These are phyloP conservation scores for Castor canadensis DNA, from an alignment of 2,113 vertebrate genomes.

Conservation along the genomic window DNA sequence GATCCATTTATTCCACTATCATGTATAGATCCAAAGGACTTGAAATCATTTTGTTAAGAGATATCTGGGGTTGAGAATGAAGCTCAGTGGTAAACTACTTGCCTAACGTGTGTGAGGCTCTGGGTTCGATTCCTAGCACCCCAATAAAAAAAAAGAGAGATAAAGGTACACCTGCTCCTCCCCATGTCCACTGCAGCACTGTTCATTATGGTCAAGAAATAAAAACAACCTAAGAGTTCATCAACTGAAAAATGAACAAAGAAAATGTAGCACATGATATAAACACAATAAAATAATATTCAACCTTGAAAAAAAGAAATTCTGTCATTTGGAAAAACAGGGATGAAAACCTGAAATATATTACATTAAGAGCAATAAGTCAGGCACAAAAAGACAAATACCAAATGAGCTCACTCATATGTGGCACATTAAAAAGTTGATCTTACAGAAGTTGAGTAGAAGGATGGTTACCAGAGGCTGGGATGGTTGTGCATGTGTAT, in stretches of 20 bases:
- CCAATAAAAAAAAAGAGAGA: too few species aligned
- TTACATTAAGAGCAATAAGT: background rate
- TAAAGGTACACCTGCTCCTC: too few species aligned
- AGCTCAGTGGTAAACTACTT: too few species aligned
- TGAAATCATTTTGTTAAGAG: background rate
- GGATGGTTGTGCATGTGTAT: background rate
- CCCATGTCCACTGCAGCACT: background rate
- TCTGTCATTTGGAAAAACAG: background rate
- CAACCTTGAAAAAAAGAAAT: background rate
- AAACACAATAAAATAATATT: background rate
- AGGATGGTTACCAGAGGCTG: background rate
- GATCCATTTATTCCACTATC: background rate
- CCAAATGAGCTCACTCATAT: background rate
- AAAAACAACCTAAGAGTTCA: background rate
- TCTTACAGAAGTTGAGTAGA: background rate
- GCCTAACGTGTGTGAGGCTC: too few species aligned
- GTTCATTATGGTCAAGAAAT: background rate
- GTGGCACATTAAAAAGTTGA: background rate
- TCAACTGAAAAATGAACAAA: background rate
- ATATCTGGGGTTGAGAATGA: background rate
- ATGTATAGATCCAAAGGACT: background rate
- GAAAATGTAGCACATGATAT: background rate
- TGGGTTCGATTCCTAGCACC: too few species aligned
- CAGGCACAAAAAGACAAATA: background rate
- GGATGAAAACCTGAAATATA: background rate